Conservation (phyloP, 1,140 invertebrate genomes). For the Stenopsyche tienmushanensis region DNA sequence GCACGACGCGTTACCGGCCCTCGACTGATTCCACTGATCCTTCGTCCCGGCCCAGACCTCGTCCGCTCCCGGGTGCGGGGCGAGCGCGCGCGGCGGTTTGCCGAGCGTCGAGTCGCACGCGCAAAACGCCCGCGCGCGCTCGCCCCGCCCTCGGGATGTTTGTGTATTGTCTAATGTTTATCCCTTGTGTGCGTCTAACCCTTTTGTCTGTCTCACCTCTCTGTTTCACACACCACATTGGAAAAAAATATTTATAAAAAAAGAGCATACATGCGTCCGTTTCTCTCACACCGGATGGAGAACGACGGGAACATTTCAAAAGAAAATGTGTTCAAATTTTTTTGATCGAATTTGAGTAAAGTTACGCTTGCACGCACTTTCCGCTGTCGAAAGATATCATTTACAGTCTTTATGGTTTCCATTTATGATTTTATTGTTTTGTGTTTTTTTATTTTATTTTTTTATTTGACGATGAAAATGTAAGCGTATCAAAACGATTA, state of each 20-base stretch:
- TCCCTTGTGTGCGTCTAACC: conserved; percentile 72
- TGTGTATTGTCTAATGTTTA: conserved; percentile 73
- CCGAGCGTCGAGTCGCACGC: neutral
- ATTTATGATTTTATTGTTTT: conserved; percentile 17
- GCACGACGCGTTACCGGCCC: conserved; percentile 34
- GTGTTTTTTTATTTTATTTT: conserved; percentile 13
- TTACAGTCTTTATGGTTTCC: conserved; percentile 33
- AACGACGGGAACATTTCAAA: conserved; percentile 38
- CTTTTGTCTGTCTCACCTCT: conserved; percentile 43
- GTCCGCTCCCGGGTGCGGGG: conserved; percentile 23
- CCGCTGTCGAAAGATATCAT: conserved; percentile 40
- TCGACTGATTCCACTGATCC: conserved; percentile 34
- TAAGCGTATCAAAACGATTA: conserved; percentile 10
- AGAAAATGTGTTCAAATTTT: too few relatives aligned
- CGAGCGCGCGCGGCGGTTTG: neutral
- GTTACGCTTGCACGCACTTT: conserved; percentile 43
- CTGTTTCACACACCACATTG: conserved; percentile 41
- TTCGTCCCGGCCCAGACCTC: conserved; percentile 28
- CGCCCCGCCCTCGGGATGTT: conserved; percentile 40
- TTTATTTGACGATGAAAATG: neutral
- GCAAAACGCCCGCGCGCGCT: neutral
- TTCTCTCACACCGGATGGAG: conserved; percentile 42
- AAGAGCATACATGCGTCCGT: conserved; percentile 39
- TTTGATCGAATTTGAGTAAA: too few relatives aligned
- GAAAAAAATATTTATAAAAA: conserved; percentile 2